These are phyloP conservation scores for Vulpes vulpes DNA, from an alignment of 2,113 vertebrate genomes.

Conservation along the genomic window DNA sequence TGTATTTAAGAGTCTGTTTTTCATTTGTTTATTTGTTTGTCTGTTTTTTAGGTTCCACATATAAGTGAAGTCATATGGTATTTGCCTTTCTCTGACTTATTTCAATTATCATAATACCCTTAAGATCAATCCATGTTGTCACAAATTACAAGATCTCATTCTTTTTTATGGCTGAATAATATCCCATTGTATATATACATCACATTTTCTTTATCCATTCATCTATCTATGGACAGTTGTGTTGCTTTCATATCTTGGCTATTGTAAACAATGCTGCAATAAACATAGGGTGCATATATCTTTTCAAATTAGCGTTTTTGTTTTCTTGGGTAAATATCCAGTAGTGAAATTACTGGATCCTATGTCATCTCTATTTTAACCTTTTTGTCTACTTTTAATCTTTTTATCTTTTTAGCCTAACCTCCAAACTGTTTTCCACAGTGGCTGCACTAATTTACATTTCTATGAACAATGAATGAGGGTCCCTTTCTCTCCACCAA, in stretches of 20 bases:
- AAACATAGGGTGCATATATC: not conserved
- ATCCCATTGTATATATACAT: not conserved
- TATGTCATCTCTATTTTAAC: not conserved
- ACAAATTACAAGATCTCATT: not conserved
- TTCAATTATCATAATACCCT: not conserved
- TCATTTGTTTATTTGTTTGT: not conserved
- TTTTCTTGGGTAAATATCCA: not conserved
- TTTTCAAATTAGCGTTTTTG: not conserved
- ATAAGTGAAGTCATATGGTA: not conserved
- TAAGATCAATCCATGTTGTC: not conserved
- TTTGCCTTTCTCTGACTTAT: not conserved
- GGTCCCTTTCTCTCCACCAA: not conserved
- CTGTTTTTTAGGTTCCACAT: not conserved
- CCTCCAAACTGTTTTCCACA: not conserved
- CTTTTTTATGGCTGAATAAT: not conserved
- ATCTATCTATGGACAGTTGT: not conserved
- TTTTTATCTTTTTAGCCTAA: not conserved
- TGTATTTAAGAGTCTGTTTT: not conserved
- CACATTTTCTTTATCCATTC: not conserved
- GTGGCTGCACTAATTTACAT: not conserved
- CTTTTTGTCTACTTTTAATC: not conserved
- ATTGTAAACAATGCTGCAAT: not conserved
- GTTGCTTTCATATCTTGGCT: not conserved
- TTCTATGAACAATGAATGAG: not conserved
- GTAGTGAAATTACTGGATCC: not conserved